These are phyloP conservation scores for Trissolcus brochymenae DNA, from an alignment of 2,888 invertebrate species.

Conservation along the genomic window DNA sequence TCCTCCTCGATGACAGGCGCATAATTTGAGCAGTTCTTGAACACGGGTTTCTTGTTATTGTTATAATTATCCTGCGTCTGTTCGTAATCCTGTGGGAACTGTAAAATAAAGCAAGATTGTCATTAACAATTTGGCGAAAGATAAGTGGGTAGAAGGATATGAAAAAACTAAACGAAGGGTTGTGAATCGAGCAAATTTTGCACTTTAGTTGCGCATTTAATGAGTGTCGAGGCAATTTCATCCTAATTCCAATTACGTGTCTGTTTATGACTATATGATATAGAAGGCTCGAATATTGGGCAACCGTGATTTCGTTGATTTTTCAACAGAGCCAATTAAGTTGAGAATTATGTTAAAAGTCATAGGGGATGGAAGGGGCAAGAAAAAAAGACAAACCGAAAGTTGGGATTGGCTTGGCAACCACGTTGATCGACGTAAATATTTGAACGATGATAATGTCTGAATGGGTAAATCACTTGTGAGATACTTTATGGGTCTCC, in stretches of 20 bases:
- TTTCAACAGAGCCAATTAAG: background rate
- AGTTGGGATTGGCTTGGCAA: slow-evolving; percentile 8
- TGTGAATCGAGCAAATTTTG: slow-evolving; percentile 5
- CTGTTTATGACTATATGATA: slow-evolving; percentile 24
- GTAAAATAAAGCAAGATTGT: background rate
- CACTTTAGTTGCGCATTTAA: slow-evolving; percentile 7
- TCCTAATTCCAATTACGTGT: slow-evolving; percentile 27
- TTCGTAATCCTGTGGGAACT: slow-evolving; percentile 12
- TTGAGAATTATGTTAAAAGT: slow-evolving; percentile 30
- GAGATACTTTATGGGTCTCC: slow-evolving; percentile 15
- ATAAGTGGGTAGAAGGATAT: background rate
- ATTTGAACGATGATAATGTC: slow-evolving; percentile 29
- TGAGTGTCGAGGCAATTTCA: slow-evolving; percentile 13
- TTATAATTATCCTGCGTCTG: slow-evolving; percentile 72
- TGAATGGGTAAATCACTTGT: slow-evolving; percentile 26
- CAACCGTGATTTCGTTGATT: background rate
- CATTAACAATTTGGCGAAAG: too few species aligned
- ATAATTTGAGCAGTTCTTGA: slow-evolving; percentile 89
- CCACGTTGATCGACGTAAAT: slow-evolving; percentile 27
- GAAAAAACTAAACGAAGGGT: background rate
- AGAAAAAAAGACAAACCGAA: background rate
- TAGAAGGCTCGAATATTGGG: background rate
- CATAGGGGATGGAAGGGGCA: background rate
- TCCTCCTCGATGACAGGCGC: slow-evolving; percentile 89
- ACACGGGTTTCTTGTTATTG: slow-evolving; percentile 90